Evolutionary conservation across 2,888 invertebrate genomes (phyloP).

Genomic region (Dendrolimus pini): DNA sequence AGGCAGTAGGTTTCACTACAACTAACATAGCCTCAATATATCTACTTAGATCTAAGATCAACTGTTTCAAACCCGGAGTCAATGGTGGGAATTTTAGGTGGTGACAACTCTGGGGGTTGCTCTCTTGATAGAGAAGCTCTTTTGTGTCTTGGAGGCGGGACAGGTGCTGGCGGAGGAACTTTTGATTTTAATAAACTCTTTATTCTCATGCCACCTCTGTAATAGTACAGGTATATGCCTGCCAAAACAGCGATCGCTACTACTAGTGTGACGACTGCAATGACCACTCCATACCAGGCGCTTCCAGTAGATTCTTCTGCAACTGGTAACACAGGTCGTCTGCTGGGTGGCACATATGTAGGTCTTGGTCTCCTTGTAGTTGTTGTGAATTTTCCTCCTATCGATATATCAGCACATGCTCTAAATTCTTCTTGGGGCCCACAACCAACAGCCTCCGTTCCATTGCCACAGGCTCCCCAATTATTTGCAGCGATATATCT

Average conservation of each 20-base stretch:
- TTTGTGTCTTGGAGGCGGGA: conserved; percentile 65
- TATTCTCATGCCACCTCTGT: conserved; percentile 82
- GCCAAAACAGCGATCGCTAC: conserved; percentile 80
- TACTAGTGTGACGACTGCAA: conserved; percentile 81
- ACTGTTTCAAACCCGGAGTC: conserved; percentile 71
- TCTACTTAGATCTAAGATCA: conserved; percentile 53
- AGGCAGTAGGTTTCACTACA: conserved; percentile 18
- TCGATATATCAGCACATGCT: conserved; percentile 88
- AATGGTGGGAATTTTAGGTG: conserved; percentile 47
- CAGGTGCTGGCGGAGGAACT: conserved; percentile 46
- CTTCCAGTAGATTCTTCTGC: conserved; percentile 61
- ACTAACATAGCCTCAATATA: conserved; percentile 3
- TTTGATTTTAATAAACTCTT: conserved; percentile 78
- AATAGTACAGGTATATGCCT: conserved; percentile 84
- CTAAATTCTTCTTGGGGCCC: conserved; percentile 93
- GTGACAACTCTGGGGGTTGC: conserved; percentile 48
- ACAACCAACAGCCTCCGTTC: conserved; percentile 88
- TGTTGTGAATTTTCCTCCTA: conserved; percentile 74
- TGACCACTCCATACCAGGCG: conserved; percentile 74
- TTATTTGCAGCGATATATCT: conserved; percentile 91
- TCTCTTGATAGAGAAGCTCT: conserved; percentile 56
- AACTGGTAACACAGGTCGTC: conserved; percentile 56
- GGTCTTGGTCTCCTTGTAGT: conserved; percentile 64
- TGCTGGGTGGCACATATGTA: conserved; percentile 56
- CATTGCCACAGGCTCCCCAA: conserved; percentile 86